Base-by-base conservation (phyloP, 2,113 vertebrate species). In the Acanthochromis polyacanthus region DNA sequence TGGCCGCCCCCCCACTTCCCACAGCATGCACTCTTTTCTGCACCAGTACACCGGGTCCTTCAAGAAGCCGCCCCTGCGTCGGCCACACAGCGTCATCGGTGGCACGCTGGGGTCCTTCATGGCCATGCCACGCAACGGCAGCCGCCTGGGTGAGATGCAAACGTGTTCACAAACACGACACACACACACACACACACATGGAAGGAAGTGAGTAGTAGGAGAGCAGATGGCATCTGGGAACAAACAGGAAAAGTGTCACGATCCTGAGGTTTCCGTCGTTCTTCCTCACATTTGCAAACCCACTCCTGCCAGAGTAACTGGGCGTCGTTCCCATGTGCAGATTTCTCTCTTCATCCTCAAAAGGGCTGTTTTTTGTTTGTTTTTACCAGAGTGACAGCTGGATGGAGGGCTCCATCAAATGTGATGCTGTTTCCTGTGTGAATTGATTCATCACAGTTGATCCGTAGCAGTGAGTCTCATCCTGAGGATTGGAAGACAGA, bases 1-100 rank as follows among this genome's bases (percentile, higher is more conserved):
- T 88, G 97, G 97, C 90, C 96, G 96, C 76, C 97, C 97, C 62
- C 96, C 97, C 74, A 96, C 97, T 11, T 98, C 97, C 83, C 97
- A 99, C 94, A 98, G 97, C 83, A 96, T 99, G 95, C 97, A 99
- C 92, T 99, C 97, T 79, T 99, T 99, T 92, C 96, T 99, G 78
- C 97, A 99, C 90, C 97, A 98, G 76, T 99, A 98, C 95, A 96
- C 97, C 2, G 96, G 97, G 77, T 97, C 97, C 90, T 98, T 99
- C 94, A 97, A 98, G 95, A 98, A 99, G 89, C 96, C 97, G 11
- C 97, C 97, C 0, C 90, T 98, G 53, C 95, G 97, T 83, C 96
- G 97, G 92, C 97, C 97, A 1, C 97, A 99, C 93, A 99, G 97
- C 40, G 97, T 98, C 93, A 98, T 98, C 71, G 97, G 97, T 36